Base-by-base conservation (phyloP, 2,113 vertebrate species). In the Aepyceros melampus region DNA sequence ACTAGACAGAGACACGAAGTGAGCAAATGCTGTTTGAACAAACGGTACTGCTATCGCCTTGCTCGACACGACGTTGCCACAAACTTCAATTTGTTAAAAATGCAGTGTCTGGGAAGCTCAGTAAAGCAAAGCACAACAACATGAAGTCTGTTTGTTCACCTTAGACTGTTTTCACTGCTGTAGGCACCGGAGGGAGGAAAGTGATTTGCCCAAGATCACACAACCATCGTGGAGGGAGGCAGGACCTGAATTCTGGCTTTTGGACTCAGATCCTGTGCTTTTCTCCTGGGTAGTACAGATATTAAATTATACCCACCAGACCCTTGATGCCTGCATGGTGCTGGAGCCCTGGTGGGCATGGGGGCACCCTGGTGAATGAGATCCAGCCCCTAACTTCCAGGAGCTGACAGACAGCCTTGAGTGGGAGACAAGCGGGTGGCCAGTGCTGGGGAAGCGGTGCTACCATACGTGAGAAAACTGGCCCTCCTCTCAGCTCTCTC, bases 281-380 rank as follows among this genome's bases (percentile, higher is more conserved):
- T 45, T 36, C 86, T n/a, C 1, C 36, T 3, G 11, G 89, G 45
- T 19, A 33, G 29, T n/a, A 10, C 15, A 36, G 15, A 33, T 23
- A 89, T 56, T 7, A 45, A 74, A 47, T n/a, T 27, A 53, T 0
- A 31, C 33, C 25, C 84, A 47, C 12, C 31, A 60, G 49, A 55
- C 10, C 36, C 12, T 0, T 6, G 56, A 55, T 16, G n/a, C 16
- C 60, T 67, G 45, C 0, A 0, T 11, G 6, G 6, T 45, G 55
- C 14, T 56, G 3, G 33, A 29, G 27, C n/a, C 83, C 23, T 9
- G 79, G 16, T 45, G 51, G 71, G 51, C 53, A 21, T 49, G 43
- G 9, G 17, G 67, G n/a, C 8, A 25, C 7, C 0, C 0, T 6
- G 83, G 84, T 2, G 3, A 33, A 33, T 2, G 45, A 86, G 64